phyloP scores from a whole-genome alignment of 2,113 vertebrate species.

The Psilopsiagon aurifrons region DNA sequence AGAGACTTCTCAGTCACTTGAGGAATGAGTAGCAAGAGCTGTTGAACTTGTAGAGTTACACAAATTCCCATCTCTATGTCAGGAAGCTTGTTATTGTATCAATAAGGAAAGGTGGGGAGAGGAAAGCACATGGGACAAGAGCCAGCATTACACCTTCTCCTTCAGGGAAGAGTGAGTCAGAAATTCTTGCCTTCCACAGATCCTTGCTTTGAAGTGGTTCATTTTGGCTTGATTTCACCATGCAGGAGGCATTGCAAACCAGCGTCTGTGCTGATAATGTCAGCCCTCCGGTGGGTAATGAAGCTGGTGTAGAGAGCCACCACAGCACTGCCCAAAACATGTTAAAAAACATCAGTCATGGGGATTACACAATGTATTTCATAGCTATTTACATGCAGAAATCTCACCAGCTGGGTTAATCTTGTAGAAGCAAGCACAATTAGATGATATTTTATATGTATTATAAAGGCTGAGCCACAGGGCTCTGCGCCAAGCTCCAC shows the following conservation, averaged over 20 bases:
- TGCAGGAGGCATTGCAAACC: not conserved
- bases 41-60: not conserved
- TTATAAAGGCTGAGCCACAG: not conserved
- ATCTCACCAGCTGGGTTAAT: constrained; percentile 13
- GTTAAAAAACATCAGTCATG: not conserved
- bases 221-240: not conserved
- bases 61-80: not conserved
- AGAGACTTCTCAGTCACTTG: not conserved
- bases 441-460: constrained; percentile 10
- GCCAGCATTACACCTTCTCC: not conserved
- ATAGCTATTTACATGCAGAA: not conserved
- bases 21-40: not conserved
- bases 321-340: not conserved
- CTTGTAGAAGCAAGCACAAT: constrained; percentile 44
- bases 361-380: constrained; percentile 14
- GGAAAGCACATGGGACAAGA: not conserved
- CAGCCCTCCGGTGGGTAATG: not conserved
- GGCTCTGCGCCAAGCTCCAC: not conserved
- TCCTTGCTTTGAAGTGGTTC: constrained; percentile 13
- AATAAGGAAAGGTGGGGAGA: not conserved
- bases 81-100: not conserved
- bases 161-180: not conserved
- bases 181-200: not conserved
- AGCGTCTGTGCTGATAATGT: not conserved
- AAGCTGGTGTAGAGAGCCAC: not conserved